Base-by-base conservation (phyloP, 1,140 invertebrate species). In the Lysiphlebus fabarum region DNA sequence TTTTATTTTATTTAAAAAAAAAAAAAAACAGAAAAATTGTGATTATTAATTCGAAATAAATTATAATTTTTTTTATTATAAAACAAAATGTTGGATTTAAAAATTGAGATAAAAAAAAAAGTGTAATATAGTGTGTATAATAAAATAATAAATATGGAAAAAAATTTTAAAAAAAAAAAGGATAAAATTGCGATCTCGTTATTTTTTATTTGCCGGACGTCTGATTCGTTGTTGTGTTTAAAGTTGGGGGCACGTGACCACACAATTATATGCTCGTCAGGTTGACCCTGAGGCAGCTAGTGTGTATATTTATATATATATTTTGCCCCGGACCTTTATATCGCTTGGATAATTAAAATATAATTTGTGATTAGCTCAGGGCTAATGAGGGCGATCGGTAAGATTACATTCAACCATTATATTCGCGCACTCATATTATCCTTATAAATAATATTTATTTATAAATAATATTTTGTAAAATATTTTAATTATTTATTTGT, bases 261-360 rank as follows among this genome's bases (percentile, higher is more conserved):
- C 49, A 62, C 65, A 69, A 69, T 69, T 69, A 67, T 69, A 66
- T 66, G 59, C 67, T 67, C 63, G 61, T 67, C 65, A 63, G 54
- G 61, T 62, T 55, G 59, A 58, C 49, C 54, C 63, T 62, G 58
- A 61, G 63, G 59, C 43, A 44, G 17, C n/a, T 34, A 43, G 48
- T 33, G 49, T 26, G 17, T 26, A 26, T 26, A 26, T 26, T 26
- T n/a, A n/a, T n/a, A n/a, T n/a, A n/a, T n/a, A n/a, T n/a, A n/a
- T 26, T 26, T 26, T 4, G 17, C 17, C 14, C 38, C 38, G 44
- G 36, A 42, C 51, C 61, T 58, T 56, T 60, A 17, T 55, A 61
- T 64, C 55, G 59, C 56, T 38, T 11, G 63, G 12, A 38, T 64
- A 64, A 64, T 64, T 64, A 64, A 64, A 61, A 64, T 64, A 64